Evolutionary conservation across 2,113 vertebrate species (phyloP), one percentile per base, ranked within the genome.

Genomic region (Larimichthys polyactis): DNA sequence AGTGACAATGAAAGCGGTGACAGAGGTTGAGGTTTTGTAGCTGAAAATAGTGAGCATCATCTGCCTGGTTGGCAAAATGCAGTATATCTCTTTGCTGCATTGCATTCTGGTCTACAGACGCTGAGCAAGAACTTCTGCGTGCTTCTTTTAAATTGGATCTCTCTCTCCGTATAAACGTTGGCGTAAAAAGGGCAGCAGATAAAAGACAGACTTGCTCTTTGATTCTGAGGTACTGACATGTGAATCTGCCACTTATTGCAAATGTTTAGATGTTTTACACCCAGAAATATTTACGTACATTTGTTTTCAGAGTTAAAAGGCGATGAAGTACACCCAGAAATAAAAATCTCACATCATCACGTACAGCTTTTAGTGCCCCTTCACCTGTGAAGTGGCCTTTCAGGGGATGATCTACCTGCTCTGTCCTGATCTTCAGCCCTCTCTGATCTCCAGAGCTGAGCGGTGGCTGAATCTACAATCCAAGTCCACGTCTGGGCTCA

Each of bases 381-480:
- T 77, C 79, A 79, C 79, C 82, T 81, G 79, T 78, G 59, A 84
- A 58, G 70, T 82, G 90, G 75, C 80, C 80, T 87, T 81, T 86
- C 16, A 54, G 60, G 46, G 54, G 75, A 85, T 81, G 68, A 91
- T 88, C 84, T 71, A 74, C 82, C 67, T 24, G 22, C 70, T 79
- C 52, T 22, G 1, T 52, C 58, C 65, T 75, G 78, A 82, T 79
- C 80, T 67, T 46, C 17, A 36, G 64, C 63, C 20, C 51, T 74
- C 66, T 72, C 77, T 92, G 82, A 87, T 83, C 83, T 58, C 70
- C 62, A 54, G 74, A 77, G 74, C 55, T 20, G 40, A 73, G 55
- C 51, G 20, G 1, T 22, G 43, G 44, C 36, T 69, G 67, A 76
- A 85, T 51, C 27, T 46, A 49, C 52, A 55, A 44, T 75, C 46